phyloP scores from a whole-genome alignment of 2,888 invertebrate species.

The Dioctria linearis region DNA sequence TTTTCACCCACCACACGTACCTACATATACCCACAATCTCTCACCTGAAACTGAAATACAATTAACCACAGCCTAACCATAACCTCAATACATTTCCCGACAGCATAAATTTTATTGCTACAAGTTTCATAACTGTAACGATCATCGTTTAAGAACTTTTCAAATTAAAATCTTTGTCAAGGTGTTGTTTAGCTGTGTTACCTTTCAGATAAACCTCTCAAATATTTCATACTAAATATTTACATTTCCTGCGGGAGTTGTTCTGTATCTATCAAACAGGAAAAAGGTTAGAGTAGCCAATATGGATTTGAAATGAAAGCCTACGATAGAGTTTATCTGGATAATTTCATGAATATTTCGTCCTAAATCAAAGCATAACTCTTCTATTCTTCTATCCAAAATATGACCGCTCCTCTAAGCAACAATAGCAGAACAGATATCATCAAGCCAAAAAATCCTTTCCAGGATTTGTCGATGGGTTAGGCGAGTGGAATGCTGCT shows the following conservation, averaged over 20 bases:
- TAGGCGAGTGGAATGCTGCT: conserved; percentile 10
- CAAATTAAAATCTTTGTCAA: no score
- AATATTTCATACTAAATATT: neutral
- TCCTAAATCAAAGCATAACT: neutral
- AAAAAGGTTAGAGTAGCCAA: neutral
- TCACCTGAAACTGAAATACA: no score
- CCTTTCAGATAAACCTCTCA: no score
- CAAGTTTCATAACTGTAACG: no score
- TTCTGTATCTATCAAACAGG: no score
- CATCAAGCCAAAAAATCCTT: conserved; percentile 18
- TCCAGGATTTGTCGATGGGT: neutral
- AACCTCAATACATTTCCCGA: no score
- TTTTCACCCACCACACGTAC: neutral
- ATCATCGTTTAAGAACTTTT: no score
- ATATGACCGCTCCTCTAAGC: neutral
- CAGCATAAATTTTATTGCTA: no score
- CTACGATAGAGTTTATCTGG: conserved; percentile 23
- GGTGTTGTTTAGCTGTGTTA: no score
- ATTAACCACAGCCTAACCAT: no score
- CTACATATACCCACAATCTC: neutral
- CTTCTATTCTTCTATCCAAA: conserved; percentile 6
- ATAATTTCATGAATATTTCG: conserved; percentile 18
- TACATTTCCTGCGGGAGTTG: neutral
- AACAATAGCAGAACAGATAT: neutral
- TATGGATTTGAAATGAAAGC: neutral